Evolutionary conservation across 2,113 vertebrate genomes (phyloP), one percentile per base, ranked within the genome.

Genomic region (Chitala chitala): DNA sequence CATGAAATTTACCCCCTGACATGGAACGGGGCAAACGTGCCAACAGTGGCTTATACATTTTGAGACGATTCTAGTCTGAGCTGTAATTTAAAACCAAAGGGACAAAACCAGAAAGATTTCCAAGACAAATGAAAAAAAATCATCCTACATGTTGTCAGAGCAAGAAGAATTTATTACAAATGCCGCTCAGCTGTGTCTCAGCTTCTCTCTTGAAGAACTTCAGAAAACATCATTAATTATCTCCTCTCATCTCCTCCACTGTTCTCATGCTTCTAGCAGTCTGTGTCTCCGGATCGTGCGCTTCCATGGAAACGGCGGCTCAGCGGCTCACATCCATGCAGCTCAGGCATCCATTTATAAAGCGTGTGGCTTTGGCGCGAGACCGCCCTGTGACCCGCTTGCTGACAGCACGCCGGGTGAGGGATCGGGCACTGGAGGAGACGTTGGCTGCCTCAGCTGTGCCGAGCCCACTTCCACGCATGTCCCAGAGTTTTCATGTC

Each of bases 121-220:
- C 81, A 75, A 76, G 77, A 69, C 70, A 81, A 78, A 82, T 66
- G 33, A 79, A 68, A 75, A 85, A 81, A 84, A 77, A 69, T 31
- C 46, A 84, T 85, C 84, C 84, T 82, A 82, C 86, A 82, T 84
- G 82, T 87, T 89, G 85, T 86, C 90, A 89, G 85, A 85, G 75
- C 84, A 85, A 83, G 83, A 89, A 85, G 86, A 89, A 90, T 89
- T 86, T 87, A 87, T 91, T 90, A 90, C 86, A 87, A 88, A 89
- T 89, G 86, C 83, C 85, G 84, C 86, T 90, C 88, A 91, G 85
- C 85, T 90, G 89, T 85, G 85, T 79, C 75, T 77, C 69, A 63
- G 70, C 73, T 55, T 81, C 78, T 80, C 82, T 80, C 82, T 77
- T 84, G 66, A 51, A 0, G 46, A 59, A 71, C 72, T 77, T 31